Percentiles rank a stretch among this genome's conserved stretches.
Evolutionary conservation across 2,888 invertebrate species (phyloP).

Genomic region (Bibio marci): DNA sequence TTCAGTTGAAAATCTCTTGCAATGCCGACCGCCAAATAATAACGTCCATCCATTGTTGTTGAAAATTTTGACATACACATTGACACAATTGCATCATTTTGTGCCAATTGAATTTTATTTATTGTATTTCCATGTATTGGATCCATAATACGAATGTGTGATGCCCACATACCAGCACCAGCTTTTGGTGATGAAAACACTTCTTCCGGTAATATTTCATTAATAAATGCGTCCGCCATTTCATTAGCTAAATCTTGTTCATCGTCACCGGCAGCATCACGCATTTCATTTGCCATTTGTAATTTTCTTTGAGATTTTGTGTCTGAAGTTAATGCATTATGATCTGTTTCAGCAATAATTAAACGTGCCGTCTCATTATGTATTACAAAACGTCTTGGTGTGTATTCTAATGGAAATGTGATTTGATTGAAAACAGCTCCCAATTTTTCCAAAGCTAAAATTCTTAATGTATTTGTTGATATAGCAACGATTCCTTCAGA

Average conservation of each 20-base stretch:
- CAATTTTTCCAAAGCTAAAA: constrained; percentile 92
- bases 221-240: constrained; percentile 93
- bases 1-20: constrained; percentile 80
- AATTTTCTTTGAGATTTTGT: constrained; percentile 78
- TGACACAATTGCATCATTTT: constrained; percentile 93
- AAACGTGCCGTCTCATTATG: constrained; percentile 83
- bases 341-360: constrained; percentile 89
- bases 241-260: constrained; percentile 91
- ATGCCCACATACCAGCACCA: constrained; percentile 92
- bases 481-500: constrained; percentile 99
- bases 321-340: constrained; percentile 94
- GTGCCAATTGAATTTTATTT: constrained; percentile 65
- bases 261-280: constrained; percentile 90
- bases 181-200: constrained; percentile 93
- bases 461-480: constrained; percentile 90
- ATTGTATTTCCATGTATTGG: constrained; percentile 67
- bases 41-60: constrained; percentile 32
- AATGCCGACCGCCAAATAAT: constrained; percentile 70
- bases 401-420: constrained; percentile 82
- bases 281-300: constrained; percentile 98
- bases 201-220: constrained; percentile 86
- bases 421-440: constrained; percentile 98
- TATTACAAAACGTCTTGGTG: constrained; percentile 86
- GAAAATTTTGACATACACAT: constrained; percentile 68
- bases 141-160: constrained; percentile 70